Conservation (phyloP, 2,888 invertebrate genomes). For the Macrophya alboannulata region DNA sequence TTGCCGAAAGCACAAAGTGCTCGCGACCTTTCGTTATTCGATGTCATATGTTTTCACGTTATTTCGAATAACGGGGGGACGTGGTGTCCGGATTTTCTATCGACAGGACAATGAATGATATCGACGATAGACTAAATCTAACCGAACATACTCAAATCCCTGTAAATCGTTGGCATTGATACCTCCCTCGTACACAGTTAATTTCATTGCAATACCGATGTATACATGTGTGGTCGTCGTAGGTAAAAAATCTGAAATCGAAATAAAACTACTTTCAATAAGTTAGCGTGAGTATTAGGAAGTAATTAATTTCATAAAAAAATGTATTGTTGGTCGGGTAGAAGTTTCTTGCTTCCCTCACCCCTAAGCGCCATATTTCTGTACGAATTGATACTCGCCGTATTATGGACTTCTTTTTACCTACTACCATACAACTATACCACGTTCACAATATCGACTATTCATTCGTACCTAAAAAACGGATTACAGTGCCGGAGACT, state of each 20-base stretch:
- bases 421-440: not conserved
- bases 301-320: not conserved
- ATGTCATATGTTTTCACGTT: not conserved
- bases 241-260: not conserved
- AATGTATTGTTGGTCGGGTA: not conserved
- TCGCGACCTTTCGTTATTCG: slow-evolving; percentile 22
- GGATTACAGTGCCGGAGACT: not conserved
- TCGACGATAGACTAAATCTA: not conserved
- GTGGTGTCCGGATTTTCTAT: not conserved
- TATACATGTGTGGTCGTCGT: not conserved
- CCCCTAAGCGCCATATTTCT: not conserved
- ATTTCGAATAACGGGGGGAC: not conserved
- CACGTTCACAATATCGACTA: not conserved
- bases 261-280: not conserved
- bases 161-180: not conserved
- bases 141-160: not conserved
- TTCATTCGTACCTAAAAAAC: not conserved
- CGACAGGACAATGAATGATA: not conserved
- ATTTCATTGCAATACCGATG: not conserved
- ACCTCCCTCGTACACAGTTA: not conserved
- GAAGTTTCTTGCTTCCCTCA: not conserved
- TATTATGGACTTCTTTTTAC: not conserved
- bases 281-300: too few species aligned
- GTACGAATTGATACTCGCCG: not conserved
- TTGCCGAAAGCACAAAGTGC: not conserved